A percentile compares a stretch with the other conserved stretches of the same genome.
These are phyloP conservation scores for Cheilosia pagana DNA, from an alignment of 2,888 invertebrate species.

Conservation along the genomic window DNA sequence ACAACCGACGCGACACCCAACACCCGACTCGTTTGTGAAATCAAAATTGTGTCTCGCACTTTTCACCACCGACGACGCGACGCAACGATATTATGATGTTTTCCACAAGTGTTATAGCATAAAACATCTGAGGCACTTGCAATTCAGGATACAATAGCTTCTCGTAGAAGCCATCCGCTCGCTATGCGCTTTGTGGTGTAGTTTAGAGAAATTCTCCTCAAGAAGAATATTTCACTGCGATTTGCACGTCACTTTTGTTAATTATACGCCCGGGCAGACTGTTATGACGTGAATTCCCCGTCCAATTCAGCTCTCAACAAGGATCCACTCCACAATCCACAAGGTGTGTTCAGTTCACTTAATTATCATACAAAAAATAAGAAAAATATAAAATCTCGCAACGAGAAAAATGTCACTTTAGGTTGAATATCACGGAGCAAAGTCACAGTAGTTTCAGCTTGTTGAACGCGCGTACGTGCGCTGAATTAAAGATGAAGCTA, in stretches of 20 bases:
- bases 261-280: constrained; percentile 59
- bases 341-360: constrained; percentile 68
- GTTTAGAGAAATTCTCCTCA: constrained; percentile 32
- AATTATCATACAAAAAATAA: constrained; percentile 48
- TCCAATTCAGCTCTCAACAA: constrained; percentile 60
- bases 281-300: constrained; percentile 40
- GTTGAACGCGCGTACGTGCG: constrained; percentile 73
- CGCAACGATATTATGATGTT: constrained; percentile 9
- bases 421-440: constrained; percentile 40
- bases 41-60: constrained; percentile 63
- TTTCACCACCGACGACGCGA: constrained; percentile 2
- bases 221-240: constrained; percentile 67
- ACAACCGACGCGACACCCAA: constrained; percentile 51
- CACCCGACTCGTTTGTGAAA: constrained; percentile 55
- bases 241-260: constrained; percentile 74
- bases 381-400: neutral
- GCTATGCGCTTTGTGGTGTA: constrained; percentile 43
- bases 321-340: constrained; percentile 45
- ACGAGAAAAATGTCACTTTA: constrained; percentile 44
- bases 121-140: constrained; percentile 64
- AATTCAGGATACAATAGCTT: constrained; percentile 65
- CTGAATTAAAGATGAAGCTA: constrained; percentile 69
- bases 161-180: constrained; percentile 26
- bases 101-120: constrained; percentile 9
- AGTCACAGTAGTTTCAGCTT: constrained; percentile 66